These are phyloP conservation scores for Pogonus chalceus DNA, from an alignment of 1,140 invertebrate species.

Conservation along the genomic window DNA sequence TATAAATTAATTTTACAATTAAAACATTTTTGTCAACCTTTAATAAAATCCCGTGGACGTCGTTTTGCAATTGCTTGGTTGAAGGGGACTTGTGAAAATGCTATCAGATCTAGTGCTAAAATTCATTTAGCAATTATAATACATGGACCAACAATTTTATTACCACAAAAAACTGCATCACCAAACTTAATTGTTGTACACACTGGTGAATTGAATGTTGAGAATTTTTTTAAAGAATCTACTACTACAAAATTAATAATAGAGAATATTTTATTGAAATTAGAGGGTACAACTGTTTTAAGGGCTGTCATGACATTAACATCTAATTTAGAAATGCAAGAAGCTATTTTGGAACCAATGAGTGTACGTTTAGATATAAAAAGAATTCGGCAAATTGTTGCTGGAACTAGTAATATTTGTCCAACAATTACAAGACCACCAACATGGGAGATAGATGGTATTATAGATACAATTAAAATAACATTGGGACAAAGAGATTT, in stretches of 20 bases:
- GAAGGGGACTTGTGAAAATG: neutral
- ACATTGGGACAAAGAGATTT: slow-evolving; percentile 65
- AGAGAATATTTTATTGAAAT: slow-evolving; percentile 60
- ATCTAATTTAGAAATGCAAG: slow-evolving; percentile 60
- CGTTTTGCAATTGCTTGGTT: neutral
- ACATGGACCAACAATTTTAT: slow-evolving; percentile 60
- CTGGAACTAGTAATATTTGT: slow-evolving; percentile 43
- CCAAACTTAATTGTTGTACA: slow-evolving; percentile 70
- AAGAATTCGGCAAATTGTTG: no score
- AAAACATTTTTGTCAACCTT: slow-evolving; percentile 27
- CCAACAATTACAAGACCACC: slow-evolving; percentile 29
- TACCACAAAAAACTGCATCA: slow-evolving; percentile 71
- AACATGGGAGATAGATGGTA: slow-evolving; percentile 53
- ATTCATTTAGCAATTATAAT: slow-evolving; percentile 63
- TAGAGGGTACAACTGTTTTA: slow-evolving; percentile 56
- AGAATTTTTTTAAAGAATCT: slow-evolving; percentile 69
- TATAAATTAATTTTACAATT: slow-evolving; percentile 62
- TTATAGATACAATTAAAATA: slow-evolving; percentile 53
- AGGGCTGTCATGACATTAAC: slow-evolving; percentile 62
- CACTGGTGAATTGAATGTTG: slow-evolving; percentile 61
- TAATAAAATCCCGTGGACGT: neutral
- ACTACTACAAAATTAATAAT: slow-evolving; percentile 40
- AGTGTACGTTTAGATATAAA: slow-evolving; percentile 64
- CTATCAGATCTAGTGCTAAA: slow-evolving; percentile 25
- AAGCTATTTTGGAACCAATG: slow-evolving; percentile 66